Evolutionary conservation across 2,888 invertebrate species (phyloP), one percentile per base, ranked within the genome.

Genomic region (Phalera bucephala): DNA sequence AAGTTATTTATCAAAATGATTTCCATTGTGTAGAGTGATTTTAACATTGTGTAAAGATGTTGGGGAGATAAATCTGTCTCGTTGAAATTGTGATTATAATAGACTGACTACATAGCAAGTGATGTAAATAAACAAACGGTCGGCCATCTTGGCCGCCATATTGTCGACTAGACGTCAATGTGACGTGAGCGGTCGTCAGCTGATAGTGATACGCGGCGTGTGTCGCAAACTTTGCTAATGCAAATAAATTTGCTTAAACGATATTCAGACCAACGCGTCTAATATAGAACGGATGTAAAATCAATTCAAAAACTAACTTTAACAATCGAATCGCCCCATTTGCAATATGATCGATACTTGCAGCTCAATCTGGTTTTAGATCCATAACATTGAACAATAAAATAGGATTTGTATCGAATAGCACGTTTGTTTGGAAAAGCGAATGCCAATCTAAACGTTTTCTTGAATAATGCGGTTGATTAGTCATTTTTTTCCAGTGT

Each of bases 61-160:
- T 32, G 26, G 13, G 14, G 20, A 47, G 40, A 50, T 45, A 50
- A 47, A 49, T 27, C 9, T 48, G 40, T 31, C 19, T 45, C 32
- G 21, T 39, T 39, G 23, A 34, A 15, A 28, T 31, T 47, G 47
- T 33, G 28, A 40, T 33, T 40, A 44, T 14, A 27, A 34, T 13
- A 36, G 13, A 35, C 33, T 22, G 53, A 33, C 49, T 59, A 63
- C 54, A 48, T 51, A 54, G 58, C 57, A 57, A 47, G 46, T 61
- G 62, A 68, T 70, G 81, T 80, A 82, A 80, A 80, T 75, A 83
- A 82, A 81, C 76, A 80, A 73, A 65, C 51, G 50, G 42, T 49
- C 72, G 40, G 76, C 81, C 79, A 84, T 83, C 41, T 79, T 83
- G 72, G 52, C 72, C 53, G 78, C 83, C 85, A 85, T 86, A 52